These are phyloP conservation scores for Diarsia dahlii DNA, from an alignment of 2,888 invertebrate genomes.

Conservation along the genomic window DNA sequence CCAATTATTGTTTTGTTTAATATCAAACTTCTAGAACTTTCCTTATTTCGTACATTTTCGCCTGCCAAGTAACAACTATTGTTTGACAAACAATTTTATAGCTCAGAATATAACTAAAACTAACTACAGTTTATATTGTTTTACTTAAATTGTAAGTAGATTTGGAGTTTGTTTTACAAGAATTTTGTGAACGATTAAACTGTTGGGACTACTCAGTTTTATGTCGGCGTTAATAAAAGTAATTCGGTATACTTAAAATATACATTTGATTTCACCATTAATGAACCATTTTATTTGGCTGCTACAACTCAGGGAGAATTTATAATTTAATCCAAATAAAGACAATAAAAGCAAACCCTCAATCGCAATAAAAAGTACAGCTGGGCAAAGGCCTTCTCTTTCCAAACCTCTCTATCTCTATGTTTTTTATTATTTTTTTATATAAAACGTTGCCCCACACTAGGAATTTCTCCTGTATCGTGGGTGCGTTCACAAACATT, in stretches of 20 bases:
- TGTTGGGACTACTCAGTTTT: not conserved
- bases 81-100: conserved; percentile 1
- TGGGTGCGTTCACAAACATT: too few relatives aligned
- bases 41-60: conserved; percentile 29
- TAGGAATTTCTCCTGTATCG: too few relatives aligned
- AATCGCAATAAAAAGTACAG: too few relatives aligned
- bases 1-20: conserved; percentile 37
- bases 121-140: conserved; percentile 12
- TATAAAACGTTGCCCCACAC: too few relatives aligned
- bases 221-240: not conserved
- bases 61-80: conserved; percentile 21
- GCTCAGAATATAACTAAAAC: conserved; percentile 3
- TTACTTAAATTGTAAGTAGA: not conserved
- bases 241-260: not conserved
- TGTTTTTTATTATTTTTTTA: too few relatives aligned
- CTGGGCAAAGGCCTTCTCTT: too few relatives aligned
- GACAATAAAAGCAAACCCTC: too few relatives aligned
- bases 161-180: not conserved
- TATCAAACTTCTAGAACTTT: conserved; percentile 39
- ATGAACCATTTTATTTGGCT: not conserved
- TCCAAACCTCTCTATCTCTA: too few relatives aligned
- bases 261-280: not conserved
- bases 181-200: not conserved
- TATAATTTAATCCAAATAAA: too few relatives aligned
- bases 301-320: too few relatives aligned